A percentile compares a stretch with the other conserved stretches of the same genome.
Conservation (phyloP, 2,888 invertebrate species). For the Rhimphoctona megacephalus region DNA sequence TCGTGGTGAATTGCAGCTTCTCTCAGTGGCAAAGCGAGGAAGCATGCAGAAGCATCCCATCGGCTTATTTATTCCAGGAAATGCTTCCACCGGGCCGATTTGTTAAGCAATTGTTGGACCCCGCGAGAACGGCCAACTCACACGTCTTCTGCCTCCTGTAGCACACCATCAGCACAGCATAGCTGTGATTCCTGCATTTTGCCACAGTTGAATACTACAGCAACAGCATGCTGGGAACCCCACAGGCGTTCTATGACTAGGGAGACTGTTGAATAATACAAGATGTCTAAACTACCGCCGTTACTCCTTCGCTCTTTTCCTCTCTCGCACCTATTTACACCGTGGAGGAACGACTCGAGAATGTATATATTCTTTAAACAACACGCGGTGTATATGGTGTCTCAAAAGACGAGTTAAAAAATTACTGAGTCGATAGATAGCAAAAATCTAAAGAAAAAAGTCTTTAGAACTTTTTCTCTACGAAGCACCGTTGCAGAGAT, state of each 20-base stretch:
- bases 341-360: slow-evolving; percentile 13
- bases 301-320: slow-evolving; percentile 55
- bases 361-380: slow-evolving; percentile 9
- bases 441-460: background rate
- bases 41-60: slow-evolving; percentile 35
- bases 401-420: background rate
- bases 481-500: background rate
- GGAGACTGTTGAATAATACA: slow-evolving; percentile 73
- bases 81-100: slow-evolving; percentile 70
- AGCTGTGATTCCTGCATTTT: slow-evolving; percentile 53
- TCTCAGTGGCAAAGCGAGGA: slow-evolving; percentile 10
- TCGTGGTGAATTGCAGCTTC: slow-evolving; percentile 66
- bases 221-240: slow-evolving; percentile 63
- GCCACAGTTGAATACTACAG: slow-evolving; percentile 34
- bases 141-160: slow-evolving; percentile 22
- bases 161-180: slow-evolving; percentile 25
- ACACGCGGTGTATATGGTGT: background rate
- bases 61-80: slow-evolving; percentile 74
- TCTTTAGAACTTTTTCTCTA: background rate
- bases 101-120: slow-evolving; percentile 73
- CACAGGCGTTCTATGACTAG: slow-evolving; percentile 61
- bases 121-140: slow-evolving; percentile 45
- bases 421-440: background rate
- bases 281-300: slow-evolving; percentile 72
- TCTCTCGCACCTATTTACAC: slow-evolving; percentile 54